A percentile compares a stretch with the other conserved stretches of the same genome.
These are phyloP conservation scores for Brachionus calyciflorus DNA, from an alignment of 1,140 invertebrate species.

Conservation along the genomic window DNA sequence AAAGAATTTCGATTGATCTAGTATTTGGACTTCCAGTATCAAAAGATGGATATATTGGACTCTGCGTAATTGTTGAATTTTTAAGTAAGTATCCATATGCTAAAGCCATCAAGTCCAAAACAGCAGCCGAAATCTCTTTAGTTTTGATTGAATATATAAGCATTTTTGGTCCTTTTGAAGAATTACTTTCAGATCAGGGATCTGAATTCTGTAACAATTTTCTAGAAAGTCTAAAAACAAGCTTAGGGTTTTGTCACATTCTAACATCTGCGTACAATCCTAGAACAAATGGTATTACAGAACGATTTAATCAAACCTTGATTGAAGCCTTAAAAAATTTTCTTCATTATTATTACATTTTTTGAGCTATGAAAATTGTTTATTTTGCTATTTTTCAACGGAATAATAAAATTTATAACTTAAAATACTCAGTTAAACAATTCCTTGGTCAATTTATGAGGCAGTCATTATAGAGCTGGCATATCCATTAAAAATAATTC, in stretches of 20 bases:
- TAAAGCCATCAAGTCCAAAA: not conserved
- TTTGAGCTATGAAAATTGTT: no score
- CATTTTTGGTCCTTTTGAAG: constrained; percentile 8
- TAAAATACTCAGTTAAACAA: no score
- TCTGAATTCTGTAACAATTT: constrained; percentile 13
- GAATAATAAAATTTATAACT: no score
- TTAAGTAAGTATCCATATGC: not conserved
- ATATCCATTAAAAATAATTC: no score
- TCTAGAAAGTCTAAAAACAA: constrained; percentile 1
- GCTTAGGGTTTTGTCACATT: not conserved
- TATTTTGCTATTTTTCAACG: no score
- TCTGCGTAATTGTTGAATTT: constrained; percentile 10
- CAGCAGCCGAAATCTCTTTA: not conserved
- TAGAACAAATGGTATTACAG: constrained; percentile 2
- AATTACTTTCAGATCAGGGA: constrained; percentile 7
- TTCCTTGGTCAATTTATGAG: no score
- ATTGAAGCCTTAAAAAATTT: not conserved
- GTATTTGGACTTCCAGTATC: not conserved
- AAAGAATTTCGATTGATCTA: not conserved
- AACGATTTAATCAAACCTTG: constrained; percentile 1
- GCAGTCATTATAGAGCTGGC: no score
- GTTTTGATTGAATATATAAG: no score
- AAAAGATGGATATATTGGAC: not conserved
- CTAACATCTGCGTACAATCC: not conserved
- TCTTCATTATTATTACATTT: no score